Conservation (phyloP, 2,797 vertebrate species). For the Poecilia gillii region DNA sequence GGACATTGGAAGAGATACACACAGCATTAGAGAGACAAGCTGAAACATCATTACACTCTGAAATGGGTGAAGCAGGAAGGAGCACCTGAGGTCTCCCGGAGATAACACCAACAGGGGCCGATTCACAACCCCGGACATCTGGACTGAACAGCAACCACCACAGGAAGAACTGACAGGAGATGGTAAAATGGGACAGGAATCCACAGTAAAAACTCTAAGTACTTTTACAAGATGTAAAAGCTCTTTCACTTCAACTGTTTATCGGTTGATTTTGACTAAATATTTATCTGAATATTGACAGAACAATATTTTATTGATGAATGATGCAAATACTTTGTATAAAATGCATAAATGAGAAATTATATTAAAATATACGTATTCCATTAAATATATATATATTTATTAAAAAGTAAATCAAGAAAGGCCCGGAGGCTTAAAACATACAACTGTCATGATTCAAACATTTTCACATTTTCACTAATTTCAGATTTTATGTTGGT, state of each 20-base stretch:
- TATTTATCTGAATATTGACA: neutral
- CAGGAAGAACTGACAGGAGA: neutral
- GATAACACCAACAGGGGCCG: neutral
- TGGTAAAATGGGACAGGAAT: neutral
- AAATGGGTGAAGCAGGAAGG: neutral
- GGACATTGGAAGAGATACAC: slow-evolving; percentile 17
- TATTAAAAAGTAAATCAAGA: neutral
- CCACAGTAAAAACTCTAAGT: neutral
- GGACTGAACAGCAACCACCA: neutral
- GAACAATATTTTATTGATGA: neutral
- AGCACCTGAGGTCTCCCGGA: slow-evolving; percentile 30
- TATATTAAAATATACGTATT: neutral
- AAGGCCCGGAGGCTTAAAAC: neutral
- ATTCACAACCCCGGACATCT: slow-evolving; percentile 19
- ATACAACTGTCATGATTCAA: neutral
- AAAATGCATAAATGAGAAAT: neutral
- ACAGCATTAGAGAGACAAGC: neutral
- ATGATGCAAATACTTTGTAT: neutral
- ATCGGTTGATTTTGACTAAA: neutral
- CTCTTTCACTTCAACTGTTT: neutral
- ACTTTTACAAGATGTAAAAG: neutral
- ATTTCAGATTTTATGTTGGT: neutral
- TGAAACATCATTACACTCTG: slow-evolving; percentile 4
- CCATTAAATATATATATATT: neutral
- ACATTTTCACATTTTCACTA: neutral